Evolutionary conservation across 2,113 vertebrate genomes (phyloP).

Genomic region (Tupaia chinensis): DNA sequence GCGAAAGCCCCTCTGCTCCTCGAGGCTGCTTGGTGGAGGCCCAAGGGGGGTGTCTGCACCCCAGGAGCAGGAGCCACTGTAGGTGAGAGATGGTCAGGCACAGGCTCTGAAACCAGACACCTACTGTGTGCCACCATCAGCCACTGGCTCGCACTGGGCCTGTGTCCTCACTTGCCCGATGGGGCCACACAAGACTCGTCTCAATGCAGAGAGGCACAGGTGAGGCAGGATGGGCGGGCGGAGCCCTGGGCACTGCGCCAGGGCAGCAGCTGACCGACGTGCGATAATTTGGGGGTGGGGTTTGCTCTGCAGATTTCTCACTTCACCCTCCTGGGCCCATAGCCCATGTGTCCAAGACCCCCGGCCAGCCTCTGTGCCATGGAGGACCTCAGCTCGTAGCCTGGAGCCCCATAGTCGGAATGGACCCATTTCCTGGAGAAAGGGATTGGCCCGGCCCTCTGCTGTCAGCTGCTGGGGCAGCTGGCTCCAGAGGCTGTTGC

Average conservation of each 20-base stretch:
- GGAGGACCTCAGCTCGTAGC: conserved; percentile 72
- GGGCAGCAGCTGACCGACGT: fast-evolving
- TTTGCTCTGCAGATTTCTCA: background rate
- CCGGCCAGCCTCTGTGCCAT: conserved; percentile 74
- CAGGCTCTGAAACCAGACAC: fast-evolving
- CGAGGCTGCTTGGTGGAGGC: background rate
- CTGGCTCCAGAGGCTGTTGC: conserved; percentile 69
- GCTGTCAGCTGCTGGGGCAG: conserved; percentile 78
- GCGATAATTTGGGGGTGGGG: background rate
- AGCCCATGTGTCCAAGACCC: conserved; percentile 51
- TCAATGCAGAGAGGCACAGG: fast-evolving
- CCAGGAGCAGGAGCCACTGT: fast-evolving
- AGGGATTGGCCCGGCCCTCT: conserved; percentile 69
- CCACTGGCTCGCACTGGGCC: fast-evolving
- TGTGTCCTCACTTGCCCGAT: fast-evolving
- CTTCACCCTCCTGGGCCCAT: fast-evolving
- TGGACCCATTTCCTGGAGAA: conserved; percentile 67
- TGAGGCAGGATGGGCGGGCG: background rate
- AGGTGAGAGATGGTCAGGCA: background rate
- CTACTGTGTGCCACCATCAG: background rate
- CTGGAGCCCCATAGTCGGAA: conserved; percentile 80
- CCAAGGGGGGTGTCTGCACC: background rate
- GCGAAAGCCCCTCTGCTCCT: background rate
- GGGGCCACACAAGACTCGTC: fast-evolving
- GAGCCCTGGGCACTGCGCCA: fast-evolving